These are phyloP conservation scores for Stichodactyla mertensii DNA, from an alignment of 64 coral and sea anemone species.

Conservation along the genomic window DNA sequence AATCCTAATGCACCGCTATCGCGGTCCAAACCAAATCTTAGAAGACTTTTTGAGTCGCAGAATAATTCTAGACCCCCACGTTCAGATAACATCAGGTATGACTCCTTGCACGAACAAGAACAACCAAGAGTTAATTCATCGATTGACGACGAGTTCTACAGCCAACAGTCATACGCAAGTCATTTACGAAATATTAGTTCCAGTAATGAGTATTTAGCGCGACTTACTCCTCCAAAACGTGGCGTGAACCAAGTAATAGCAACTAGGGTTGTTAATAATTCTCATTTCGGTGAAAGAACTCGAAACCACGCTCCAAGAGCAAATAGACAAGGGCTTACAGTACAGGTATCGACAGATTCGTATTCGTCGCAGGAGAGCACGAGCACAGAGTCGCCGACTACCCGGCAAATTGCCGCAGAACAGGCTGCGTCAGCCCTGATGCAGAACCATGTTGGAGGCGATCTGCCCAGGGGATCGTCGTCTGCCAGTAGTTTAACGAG, in stretches of 20 bases:
- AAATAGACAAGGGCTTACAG: background rate
- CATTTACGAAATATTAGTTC: conserved; percentile 16
- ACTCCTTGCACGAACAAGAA: background rate
- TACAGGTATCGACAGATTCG: conserved; percentile 37
- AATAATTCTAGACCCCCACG: background rate
- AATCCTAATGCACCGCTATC: background rate
- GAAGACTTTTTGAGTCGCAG: background rate
- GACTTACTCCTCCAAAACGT: background rate
- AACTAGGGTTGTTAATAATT: background rate
- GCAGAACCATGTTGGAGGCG: conserved; percentile 37
- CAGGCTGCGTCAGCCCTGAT: conserved; percentile 65
- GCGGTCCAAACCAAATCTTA: background rate
- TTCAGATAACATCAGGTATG: background rate
- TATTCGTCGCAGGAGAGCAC: conserved; percentile 81
- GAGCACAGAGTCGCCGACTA: conserved; percentile 28
- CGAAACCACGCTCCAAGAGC: background rate
- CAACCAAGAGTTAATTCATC: background rate
- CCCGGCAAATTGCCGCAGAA: conserved; percentile 67
- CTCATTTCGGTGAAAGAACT: background rate
- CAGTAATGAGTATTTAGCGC: conserved; percentile 14
- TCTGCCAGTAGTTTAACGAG: background rate
- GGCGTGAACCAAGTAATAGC: background rate
- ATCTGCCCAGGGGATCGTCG: background rate
- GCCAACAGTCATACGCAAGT: conserved; percentile 11
- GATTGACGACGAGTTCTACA: conserved; percentile 4